Evolutionary conservation across 2,113 vertebrate genomes (phyloP).

Genomic region (Platanista minor): DNA sequence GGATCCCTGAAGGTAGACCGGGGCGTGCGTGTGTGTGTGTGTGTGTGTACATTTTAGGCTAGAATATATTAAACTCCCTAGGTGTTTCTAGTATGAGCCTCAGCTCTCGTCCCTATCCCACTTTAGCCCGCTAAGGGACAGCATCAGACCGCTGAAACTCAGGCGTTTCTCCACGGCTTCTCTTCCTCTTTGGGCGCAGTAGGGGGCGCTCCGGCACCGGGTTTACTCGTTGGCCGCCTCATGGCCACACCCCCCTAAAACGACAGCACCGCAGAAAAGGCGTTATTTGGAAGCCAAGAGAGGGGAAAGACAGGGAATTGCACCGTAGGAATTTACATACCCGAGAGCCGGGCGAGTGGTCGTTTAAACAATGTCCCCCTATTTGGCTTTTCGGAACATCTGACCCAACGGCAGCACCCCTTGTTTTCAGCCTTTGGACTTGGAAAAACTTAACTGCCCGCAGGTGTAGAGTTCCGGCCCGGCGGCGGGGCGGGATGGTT

Average conservation of each 20-base stretch:
- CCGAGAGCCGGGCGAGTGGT: background rate
- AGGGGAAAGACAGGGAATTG: background rate
- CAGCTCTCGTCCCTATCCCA: background rate
- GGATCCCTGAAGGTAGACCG: background rate
- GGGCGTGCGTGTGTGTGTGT: accelerated
- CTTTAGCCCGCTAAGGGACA: slow-evolving; percentile 65
- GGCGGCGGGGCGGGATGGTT: background rate
- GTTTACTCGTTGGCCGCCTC: background rate
- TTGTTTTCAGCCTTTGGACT: background rate
- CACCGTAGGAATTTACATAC: background rate
- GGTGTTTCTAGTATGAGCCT: background rate
- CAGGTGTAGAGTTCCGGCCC: background rate
- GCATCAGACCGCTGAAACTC: slow-evolving; percentile 36
- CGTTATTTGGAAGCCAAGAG: background rate
- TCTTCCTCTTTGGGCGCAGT: background rate
- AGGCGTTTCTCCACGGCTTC: accelerated
- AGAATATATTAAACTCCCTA: background rate
- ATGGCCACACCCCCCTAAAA: background rate
- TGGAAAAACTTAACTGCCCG: background rate
- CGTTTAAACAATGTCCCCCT: background rate
- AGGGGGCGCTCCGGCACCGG: slow-evolving; percentile 30
- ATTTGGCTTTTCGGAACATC: background rate
- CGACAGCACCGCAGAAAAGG: background rate
- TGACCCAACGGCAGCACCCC: background rate
- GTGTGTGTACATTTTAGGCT: accelerated